A percentile compares a stretch with the other conserved stretches of the same genome.
These are phyloP conservation scores for Pseudomyrmex sp. DNA, from an alignment of 1,140 invertebrate species.

Conservation along the genomic window DNA sequence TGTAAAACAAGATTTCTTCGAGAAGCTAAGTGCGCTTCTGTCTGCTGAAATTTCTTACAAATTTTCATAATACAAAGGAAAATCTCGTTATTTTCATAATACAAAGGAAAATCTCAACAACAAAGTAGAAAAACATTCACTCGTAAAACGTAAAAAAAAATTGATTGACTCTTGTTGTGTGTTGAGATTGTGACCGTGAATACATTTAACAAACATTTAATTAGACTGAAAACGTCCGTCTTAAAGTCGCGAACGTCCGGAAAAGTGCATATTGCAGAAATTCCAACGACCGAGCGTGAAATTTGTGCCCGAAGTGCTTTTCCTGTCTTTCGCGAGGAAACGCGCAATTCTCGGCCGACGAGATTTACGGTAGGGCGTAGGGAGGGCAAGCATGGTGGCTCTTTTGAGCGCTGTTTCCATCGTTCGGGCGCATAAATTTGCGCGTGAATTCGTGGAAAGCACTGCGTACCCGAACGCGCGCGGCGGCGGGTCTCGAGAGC, in stretches of 20 bases:
- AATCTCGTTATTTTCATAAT: not conserved
- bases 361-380: conserved; percentile 61
- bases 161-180: too few species aligned
- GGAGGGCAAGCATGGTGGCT: conserved; percentile 54
- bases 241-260: conserved; percentile 2
- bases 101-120: too few species aligned
- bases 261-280: conserved; percentile 23
- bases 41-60: not conserved
- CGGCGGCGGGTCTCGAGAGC: conserved; percentile 39
- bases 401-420: conserved; percentile 59
- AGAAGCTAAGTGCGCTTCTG: not conserved
- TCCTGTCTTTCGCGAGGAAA: conserved; percentile 37
- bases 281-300: conserved; percentile 13
- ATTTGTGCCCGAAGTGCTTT: conserved; percentile 20
- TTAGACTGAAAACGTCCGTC: not conserved
- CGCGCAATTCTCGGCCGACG: conserved; percentile 37
- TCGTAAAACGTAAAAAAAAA: not conserved
- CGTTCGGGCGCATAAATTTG: conserved; percentile 69
- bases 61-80: not conserved
- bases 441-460: conserved; percentile 66
- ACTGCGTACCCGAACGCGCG: conserved; percentile 20
- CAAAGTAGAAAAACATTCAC: not conserved
- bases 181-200: not conserved
- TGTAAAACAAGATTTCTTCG: conserved; percentile 19
- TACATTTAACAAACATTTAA: conserved; percentile 8